Base-by-base conservation (phyloP, 2,888 invertebrate genomes). In the Calliopum simillimum region DNA sequence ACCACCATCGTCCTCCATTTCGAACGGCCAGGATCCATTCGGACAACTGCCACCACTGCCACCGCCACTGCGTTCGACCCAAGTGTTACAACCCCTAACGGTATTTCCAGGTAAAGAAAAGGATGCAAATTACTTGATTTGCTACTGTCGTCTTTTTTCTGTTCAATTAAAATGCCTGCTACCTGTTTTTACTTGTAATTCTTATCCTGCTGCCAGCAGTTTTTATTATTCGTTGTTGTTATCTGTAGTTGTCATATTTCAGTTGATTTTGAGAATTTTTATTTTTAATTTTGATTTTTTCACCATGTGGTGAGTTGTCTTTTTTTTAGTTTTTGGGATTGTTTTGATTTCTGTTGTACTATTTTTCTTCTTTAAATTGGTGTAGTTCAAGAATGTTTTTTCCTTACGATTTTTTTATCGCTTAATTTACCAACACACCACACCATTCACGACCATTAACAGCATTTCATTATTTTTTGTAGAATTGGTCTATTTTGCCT, bases 51-150 rank as follows among this genome's bases (percentile, higher is more conserved):
- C 87, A 79, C 86, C 86, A 80, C 82, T 86, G 81, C 86, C 86
- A 82, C 86, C 87, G 82, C 87, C 86, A 80, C 82, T 86, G 85
- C 86, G 86, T 83, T 87, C 86, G 82, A 86, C 86, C 81, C 86
- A 86, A 84, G 85, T 86, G 82, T 80, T 86, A 79, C 86, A 86
- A 83, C 86, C 86, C 78, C 79, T 86, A 83, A 85, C 85, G 82
- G 86, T 85, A 78, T 87, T 86, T 86, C 87, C 86, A 86, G 86
- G 86, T 86, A 33, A 33, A 33, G 33, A 33, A 33, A n/a, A 82
- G 70, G 77, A 41, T 43, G 5, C 55, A 53, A 13, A 44, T 33
- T 56, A 21, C 44, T 25, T 49, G 46, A 23, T 12, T 5, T 21
- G 4, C 16, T 19, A n/a, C 23, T 56, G 25, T n/a, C 23, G 21